A percentile compares a stretch with the other conserved stretches of the same genome.
These are phyloP conservation scores for Cheilosia pagana DNA, from an alignment of 2,888 invertebrate species.

Conservation along the genomic window DNA sequence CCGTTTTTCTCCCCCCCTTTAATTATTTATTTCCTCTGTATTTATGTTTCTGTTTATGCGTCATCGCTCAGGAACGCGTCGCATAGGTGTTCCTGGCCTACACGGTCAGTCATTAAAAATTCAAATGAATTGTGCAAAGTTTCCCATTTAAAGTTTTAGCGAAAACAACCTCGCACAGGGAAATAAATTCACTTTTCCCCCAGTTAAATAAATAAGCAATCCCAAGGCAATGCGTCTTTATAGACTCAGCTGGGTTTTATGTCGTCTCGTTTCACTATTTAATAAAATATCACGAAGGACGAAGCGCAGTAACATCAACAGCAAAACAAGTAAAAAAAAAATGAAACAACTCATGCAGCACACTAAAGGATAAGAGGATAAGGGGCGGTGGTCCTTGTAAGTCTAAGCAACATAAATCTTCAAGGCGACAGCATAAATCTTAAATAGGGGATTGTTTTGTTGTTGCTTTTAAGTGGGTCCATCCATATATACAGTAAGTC, in stretches of 20 bases:
- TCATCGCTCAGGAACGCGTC: no score
- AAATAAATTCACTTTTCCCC: not conserved
- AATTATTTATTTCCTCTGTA: no score
- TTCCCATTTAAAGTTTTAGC: no score
- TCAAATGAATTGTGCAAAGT: no score
- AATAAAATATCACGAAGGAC: slow-evolving; percentile 34
- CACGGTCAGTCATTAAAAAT: no score
- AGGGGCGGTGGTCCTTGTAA: slow-evolving; percentile 4
- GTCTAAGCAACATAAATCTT: slow-evolving; percentile 38
- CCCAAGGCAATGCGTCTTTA: slow-evolving; percentile 21
- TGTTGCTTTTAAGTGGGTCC: not conserved
- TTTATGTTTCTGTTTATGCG: no score
- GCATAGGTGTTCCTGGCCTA: no score
- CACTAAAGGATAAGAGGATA: no score
- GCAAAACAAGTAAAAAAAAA: not conserved
- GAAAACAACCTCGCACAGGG: not conserved
- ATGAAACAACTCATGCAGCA: not conserved
- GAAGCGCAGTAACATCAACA: slow-evolving; percentile 7
- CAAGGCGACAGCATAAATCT: slow-evolving; percentile 35
- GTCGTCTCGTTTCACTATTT: slow-evolving; percentile 20
- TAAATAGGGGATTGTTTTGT: slow-evolving; percentile 13
- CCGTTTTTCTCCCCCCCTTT: no score
- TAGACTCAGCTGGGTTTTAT: slow-evolving; percentile 26
- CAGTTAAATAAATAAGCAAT: not conserved
- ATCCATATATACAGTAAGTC: not conserved